Conservation (phyloP, 1,140 invertebrate genomes). For the Callitettix versicolor region DNA sequence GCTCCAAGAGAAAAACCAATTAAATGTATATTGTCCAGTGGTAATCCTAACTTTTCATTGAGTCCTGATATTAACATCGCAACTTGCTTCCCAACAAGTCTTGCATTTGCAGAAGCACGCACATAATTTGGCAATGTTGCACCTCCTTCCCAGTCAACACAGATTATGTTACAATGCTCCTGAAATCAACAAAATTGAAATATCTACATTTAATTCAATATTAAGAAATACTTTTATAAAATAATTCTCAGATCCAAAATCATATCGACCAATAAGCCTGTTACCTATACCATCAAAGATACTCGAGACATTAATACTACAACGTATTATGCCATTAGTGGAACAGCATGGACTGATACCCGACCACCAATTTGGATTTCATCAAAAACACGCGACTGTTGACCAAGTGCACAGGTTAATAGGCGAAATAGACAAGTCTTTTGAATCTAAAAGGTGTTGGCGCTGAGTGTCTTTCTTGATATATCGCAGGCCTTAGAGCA, state of each 20-base stretch:
- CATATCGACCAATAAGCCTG: no score
- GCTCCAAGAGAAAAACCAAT: conserved; percentile 87
- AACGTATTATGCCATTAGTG: no score
- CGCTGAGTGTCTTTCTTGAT: no score
- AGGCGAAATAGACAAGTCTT: no score
- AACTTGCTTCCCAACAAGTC: conserved; percentile 82
- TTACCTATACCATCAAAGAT: no score
- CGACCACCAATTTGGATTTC: no score
- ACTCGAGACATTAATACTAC: no score
- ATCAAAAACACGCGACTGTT: no score
- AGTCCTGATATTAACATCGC: conserved; percentile 57
- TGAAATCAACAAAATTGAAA: conserved; percentile 32
- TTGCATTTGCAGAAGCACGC: conserved; percentile 82
- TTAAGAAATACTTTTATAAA: background rate
- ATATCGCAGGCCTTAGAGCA: no score
- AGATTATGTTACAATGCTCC: conserved; percentile 82
- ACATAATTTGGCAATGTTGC: conserved; percentile 87
- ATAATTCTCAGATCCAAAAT: background rate
- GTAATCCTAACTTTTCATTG: conserved; percentile 39
- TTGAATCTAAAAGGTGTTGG: no score
- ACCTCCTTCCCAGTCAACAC: conserved; percentile 90
- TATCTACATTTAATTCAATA: background rate
- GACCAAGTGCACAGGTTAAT: no score
- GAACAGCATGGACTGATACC: no score
- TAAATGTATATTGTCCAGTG: conserved; percentile 63